phyloP scores from a whole-genome alignment of 2,797 vertebrate genomes.

The Vespertilio murinus region DNA sequence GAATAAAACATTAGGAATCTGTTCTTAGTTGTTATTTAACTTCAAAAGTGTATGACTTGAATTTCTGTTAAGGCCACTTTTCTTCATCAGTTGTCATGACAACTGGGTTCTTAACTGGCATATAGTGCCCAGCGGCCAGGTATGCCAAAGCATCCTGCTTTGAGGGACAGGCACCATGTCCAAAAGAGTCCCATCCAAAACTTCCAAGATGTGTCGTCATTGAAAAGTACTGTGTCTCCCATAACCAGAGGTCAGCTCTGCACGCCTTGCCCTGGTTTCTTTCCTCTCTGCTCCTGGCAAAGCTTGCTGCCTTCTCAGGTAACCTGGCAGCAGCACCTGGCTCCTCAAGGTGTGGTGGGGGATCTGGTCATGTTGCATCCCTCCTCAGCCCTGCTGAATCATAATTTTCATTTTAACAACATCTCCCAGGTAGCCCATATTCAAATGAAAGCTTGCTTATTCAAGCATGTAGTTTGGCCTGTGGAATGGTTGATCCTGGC shows the following conservation, averaged over 20 bases:
- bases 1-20: neutral
- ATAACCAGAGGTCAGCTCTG: neutral
- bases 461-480: neutral
- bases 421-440: neutral
- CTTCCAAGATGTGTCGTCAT: neutral
- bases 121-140: neutral
- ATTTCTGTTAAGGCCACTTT: slow-evolving; percentile 22
- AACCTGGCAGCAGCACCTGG: neutral
- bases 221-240: neutral
- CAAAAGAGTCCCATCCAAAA: neutral
- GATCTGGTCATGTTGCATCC: neutral
- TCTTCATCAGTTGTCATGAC: neutral
- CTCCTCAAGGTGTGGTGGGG: neutral
- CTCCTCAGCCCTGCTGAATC: neutral
- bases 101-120: neutral
- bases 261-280: neutral
- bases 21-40: neutral
- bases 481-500: neutral
- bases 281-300: neutral
- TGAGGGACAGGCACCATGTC: neutral
- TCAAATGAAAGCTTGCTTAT: neutral
- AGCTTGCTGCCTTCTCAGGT: neutral
- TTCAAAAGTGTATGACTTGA: neutral
- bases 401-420: neutral
- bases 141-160: neutral